These are phyloP conservation scores for Campoletis sonorensis DNA, from an alignment of 1,140 invertebrate genomes.

Conservation along the genomic window DNA sequence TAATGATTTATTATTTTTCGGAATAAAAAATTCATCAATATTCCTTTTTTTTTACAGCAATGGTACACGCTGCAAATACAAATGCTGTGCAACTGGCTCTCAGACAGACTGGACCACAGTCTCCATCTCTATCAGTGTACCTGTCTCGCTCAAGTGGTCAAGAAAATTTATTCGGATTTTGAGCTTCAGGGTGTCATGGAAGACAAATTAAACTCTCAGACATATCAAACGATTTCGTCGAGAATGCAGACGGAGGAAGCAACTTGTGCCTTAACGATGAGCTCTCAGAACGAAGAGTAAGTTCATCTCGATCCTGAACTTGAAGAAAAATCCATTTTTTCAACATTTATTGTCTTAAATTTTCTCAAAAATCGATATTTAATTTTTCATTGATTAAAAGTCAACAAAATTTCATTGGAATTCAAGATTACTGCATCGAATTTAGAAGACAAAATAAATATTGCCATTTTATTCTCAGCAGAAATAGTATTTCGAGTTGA, in stretches of 20 bases:
- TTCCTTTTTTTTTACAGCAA: slow-evolving; percentile 78
- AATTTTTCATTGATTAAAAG: too few species aligned
- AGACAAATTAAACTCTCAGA: slow-evolving; percentile 97
- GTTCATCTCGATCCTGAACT: slow-evolving; percentile 20
- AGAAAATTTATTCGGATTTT: slow-evolving; percentile 99
- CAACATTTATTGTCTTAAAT: too few species aligned
- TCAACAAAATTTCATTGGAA: too few species aligned
- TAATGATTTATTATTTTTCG: not conserved
- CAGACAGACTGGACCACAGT: slow-evolving; percentile 94
- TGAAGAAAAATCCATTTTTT: too few species aligned
- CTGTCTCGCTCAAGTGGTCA: slow-evolving; percentile 96
- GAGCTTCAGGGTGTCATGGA: slow-evolving; percentile 99
- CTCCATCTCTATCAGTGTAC: slow-evolving; percentile 98
- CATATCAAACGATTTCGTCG: slow-evolving; percentile 94
- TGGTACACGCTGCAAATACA: slow-evolving; percentile 98
- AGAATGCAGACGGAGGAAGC: slow-evolving; percentile 98
- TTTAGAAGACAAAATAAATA: not conserved
- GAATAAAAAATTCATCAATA: not conserved
- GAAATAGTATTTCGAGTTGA: slow-evolving; percentile 10
- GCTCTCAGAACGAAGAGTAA: slow-evolving; percentile 83
- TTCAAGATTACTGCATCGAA: not conserved
- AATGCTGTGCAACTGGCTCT: slow-evolving; percentile 96
- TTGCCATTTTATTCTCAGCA: not conserved
- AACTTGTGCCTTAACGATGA: slow-evolving; percentile 92
- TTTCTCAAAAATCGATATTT: too few species aligned